Conservation (phyloP, 2,797 vertebrate genomes). For the Antennarius maculatus region DNA sequence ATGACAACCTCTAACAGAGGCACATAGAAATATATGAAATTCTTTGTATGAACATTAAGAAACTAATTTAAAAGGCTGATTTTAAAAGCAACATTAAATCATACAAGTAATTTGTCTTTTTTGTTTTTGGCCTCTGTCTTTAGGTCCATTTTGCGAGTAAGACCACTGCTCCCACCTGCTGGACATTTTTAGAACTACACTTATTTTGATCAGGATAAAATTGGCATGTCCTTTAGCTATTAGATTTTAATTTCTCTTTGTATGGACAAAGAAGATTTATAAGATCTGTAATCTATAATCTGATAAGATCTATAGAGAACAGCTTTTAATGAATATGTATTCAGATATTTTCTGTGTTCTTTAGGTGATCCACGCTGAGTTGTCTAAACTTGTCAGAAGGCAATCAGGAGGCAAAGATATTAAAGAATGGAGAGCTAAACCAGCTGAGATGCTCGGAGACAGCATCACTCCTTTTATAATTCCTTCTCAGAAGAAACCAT, state of each 20-base stretch:
- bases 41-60: background rate
- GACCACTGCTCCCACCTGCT: slow-evolving; percentile 70
- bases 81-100: background rate
- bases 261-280: too few species aligned
- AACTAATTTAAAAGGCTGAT: background rate
- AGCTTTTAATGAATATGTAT: too few species aligned
- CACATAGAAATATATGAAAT: background rate
- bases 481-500: slow-evolving; percentile 67
- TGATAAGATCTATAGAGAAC: too few species aligned
- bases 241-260: too few species aligned
- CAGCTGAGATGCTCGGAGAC: slow-evolving; percentile 68
- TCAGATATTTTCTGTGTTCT: background rate
- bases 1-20: background rate
- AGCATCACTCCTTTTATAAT: slow-evolving; percentile 71
- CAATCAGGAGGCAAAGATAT: slow-evolving; percentile 71
- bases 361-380: slow-evolving; percentile 85
- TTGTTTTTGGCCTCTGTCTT: background rate
- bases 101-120: background rate
- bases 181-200: slow-evolving; percentile 58
- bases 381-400: slow-evolving; percentile 84
- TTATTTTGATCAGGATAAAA: background rate
- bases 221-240: background rate
- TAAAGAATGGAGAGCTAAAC: slow-evolving; percentile 68
- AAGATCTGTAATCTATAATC: too few species aligned
- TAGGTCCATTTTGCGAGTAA: slow-evolving; percentile 2